These are phyloP conservation scores for Asteroscopus sphinx DNA, from an alignment of 2,888 invertebrate genomes.

Conservation along the genomic window DNA sequence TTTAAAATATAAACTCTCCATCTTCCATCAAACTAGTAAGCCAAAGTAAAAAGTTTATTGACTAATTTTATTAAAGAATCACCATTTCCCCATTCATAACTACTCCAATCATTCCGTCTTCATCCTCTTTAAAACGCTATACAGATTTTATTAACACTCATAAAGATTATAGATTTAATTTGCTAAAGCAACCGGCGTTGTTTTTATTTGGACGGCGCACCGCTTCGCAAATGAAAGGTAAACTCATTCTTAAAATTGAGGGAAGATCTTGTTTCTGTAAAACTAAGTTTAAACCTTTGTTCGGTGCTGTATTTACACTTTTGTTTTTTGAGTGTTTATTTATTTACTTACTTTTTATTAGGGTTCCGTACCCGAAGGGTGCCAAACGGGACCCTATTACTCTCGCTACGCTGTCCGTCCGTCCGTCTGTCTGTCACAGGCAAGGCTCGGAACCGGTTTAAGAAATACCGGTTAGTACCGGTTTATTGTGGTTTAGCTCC, in stretches of 20 bases:
- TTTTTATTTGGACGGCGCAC: slow-evolving; percentile 68
- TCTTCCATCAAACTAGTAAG: too few relatives aligned
- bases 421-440: too few relatives aligned
- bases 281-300: slow-evolving; percentile 31
- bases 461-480: too few relatives aligned
- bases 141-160: slow-evolving; percentile 61
- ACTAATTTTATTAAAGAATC: slow-evolving; percentile 29
- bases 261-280: slow-evolving; percentile 45
- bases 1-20: too few relatives aligned
- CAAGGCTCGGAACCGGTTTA: too few relatives aligned
- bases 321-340: slow-evolving; percentile 9
- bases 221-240: slow-evolving; percentile 85
- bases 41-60: too few relatives aligned
- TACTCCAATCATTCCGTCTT: slow-evolving; percentile 39
- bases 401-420: too few relatives aligned
- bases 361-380: too few relatives aligned
- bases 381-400: too few relatives aligned
- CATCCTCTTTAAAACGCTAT: slow-evolving; percentile 45
- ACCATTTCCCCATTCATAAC: slow-evolving; percentile 21
- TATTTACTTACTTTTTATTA: too few relatives aligned
- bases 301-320: neutral
- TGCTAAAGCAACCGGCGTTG: slow-evolving; percentile 53
- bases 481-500: too few relatives aligned
- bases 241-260: slow-evolving; percentile 83
- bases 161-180: slow-evolving; percentile 74